These are phyloP conservation scores for Synanthedon andrenaeformis DNA, from an alignment of 2,888 invertebrate species.

Conservation along the genomic window DNA sequence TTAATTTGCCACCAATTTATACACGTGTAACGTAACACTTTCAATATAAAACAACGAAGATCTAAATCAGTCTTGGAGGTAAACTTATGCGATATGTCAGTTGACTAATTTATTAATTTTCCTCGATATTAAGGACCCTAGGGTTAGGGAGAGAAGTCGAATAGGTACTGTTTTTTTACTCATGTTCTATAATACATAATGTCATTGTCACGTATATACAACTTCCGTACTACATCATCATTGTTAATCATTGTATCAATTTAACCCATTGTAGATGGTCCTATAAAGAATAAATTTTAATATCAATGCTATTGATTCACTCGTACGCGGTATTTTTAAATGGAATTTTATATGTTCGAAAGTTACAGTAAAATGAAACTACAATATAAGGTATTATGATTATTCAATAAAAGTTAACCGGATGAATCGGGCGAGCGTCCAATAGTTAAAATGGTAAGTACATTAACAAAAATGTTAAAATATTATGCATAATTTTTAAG, in stretches of 20 bases:
- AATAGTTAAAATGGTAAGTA: too few species aligned
- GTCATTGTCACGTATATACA: neutral
- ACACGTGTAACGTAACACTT: slow-evolving; percentile 19
- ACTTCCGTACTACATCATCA: neutral
- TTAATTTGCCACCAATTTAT: neutral
- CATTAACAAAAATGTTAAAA: too few species aligned
- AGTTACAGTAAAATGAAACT: too few species aligned
- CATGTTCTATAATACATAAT: neutral
- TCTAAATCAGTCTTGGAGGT: slow-evolving; percentile 46
- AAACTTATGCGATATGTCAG: slow-evolving; percentile 55
- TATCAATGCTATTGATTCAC: slow-evolving; percentile 5
- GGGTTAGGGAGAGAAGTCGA: neutral
- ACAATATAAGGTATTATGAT: too few species aligned
- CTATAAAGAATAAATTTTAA: neutral
- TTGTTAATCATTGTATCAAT: neutral
- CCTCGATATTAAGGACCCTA: neutral
- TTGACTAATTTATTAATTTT: slow-evolving; percentile 13
- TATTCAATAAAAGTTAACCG: too few species aligned
- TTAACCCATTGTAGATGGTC: neutral
- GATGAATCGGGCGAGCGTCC: too few species aligned
- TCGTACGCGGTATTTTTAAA: neutral
- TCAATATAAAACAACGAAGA: slow-evolving; percentile 23
- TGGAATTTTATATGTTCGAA: neutral
- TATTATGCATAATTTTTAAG: too few species aligned
- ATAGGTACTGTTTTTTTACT: neutral